Evolutionary conservation across 1,140 invertebrate species (phyloP), one percentile per base, ranked within the genome.

Genomic region (Macrotrachela quadricornifera): DNA sequence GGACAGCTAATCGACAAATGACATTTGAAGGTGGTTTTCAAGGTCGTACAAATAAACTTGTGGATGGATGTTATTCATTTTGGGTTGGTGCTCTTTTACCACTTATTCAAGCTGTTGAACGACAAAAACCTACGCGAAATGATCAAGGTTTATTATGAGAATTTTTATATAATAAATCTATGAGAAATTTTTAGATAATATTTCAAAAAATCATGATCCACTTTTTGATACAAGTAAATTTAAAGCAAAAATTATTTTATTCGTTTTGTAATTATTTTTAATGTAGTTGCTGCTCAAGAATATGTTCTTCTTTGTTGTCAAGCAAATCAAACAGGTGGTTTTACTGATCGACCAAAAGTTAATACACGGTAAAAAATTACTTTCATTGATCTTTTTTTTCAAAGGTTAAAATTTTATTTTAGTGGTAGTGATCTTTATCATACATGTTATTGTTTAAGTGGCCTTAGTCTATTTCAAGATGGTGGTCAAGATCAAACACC

Each of bases 11-110:
- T 59, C 76, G 80, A 55, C 86, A 92, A 71, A 88, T 88, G 83
- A 72, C 73, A 57, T 74, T 81, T 56, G 87, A 91, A 70, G 87
- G 86, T 15, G 86, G 86, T 17, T 92, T 92, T 63, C 82, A 75
- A 58, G 73, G 72, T 10, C 74, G 92, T 61, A 94, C 92, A 6
- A 96, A 96, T 69, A 99, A 99, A 74, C 70, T 96, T 50, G 91
- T 97, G 1, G 92, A 99, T 74, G 82, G 83, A 10, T 99, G 92
- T 71, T 99, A 99, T 67, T 91, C 86, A 4, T 97, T 95, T 73
- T 97, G 92, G 92, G 85, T 91, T 72, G 87, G 85, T 30, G 88
- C 81, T 37, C 76, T 79, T 40, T 86, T 95, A 66, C 83, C 85
- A 41, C 62, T 82, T 0, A 75, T 53, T 21, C 40, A 53, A 39